A percentile compares a stretch with the other conserved stretches of the same genome.
These are phyloP conservation scores for Heterodera filipjevi DNA, from an alignment of 2,888 invertebrate species.

Conservation along the genomic window DNA sequence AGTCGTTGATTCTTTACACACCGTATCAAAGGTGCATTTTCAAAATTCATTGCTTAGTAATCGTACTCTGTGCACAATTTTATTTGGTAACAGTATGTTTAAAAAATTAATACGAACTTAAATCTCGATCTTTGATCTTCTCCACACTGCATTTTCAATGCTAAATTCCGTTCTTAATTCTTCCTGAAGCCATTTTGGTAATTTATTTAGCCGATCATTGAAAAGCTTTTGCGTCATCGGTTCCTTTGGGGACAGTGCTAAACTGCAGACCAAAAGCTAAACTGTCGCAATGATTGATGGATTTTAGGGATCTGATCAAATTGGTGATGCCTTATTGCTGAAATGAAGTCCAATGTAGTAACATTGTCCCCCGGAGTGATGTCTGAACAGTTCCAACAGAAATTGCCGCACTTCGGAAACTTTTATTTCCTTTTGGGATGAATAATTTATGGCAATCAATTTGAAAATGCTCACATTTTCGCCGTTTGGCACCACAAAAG, in stretches of 20 bases:
- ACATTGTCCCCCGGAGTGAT: conserved; percentile 21
- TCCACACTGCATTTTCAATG: neutral
- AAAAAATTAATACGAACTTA: neutral
- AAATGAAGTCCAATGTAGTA: conserved; percentile 12
- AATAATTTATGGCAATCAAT: neutral
- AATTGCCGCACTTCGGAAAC: conserved; percentile 17
- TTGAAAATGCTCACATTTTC: conserved; percentile 17
- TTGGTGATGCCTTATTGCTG: neutral
- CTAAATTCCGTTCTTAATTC: neutral
- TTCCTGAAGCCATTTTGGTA: conserved; percentile 1
- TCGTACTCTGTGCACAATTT: neutral
- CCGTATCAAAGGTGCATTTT: too few relatives aligned
- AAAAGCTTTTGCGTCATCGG: neutral
- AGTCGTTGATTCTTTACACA: too few relatives aligned
- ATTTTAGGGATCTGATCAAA: neutral
- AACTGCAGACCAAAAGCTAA: neutral
- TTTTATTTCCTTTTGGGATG: neutral
- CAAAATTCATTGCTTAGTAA: too few relatives aligned
- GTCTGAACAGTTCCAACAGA: conserved; percentile 22
- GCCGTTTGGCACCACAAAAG: conserved; percentile 27
- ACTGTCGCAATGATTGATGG: neutral
- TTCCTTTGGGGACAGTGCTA: neutral
- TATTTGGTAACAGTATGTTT: neutral
- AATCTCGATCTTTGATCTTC: neutral
- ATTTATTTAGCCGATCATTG: neutral